Conservation (phyloP, 2,888 invertebrate genomes). For the Glyphotaelius pellucidus region DNA sequence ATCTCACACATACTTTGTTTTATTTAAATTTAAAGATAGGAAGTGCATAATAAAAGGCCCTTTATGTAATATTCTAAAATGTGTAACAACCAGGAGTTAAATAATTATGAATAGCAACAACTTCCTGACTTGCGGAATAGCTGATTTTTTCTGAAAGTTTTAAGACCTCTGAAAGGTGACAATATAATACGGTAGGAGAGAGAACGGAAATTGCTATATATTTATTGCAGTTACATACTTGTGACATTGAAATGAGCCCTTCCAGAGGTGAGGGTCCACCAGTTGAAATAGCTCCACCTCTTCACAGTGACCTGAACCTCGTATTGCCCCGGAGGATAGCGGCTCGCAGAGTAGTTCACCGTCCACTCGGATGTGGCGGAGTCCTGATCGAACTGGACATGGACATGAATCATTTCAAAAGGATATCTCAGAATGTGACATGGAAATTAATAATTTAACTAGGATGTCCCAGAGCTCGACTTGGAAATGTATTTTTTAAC, state of each 20-base stretch:
- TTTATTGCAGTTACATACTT: slow-evolving; percentile 70
- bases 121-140: background rate
- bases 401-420: background rate
- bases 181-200: background rate
- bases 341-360: slow-evolving; percentile 77
- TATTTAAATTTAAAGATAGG: too few species aligned
- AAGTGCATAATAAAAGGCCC: too few species aligned
- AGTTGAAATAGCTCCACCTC: slow-evolving; percentile 71
- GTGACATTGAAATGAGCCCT: slow-evolving; percentile 74
- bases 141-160: background rate
- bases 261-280: slow-evolving; percentile 72
- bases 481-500: too few species aligned
- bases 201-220: background rate
- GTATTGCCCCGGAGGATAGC: slow-evolving; percentile 80
- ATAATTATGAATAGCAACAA: background rate
- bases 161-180: background rate
- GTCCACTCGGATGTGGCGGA: slow-evolving; percentile 80
- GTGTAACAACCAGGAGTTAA: background rate
- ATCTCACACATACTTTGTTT: too few species aligned
- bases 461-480: too few species aligned
- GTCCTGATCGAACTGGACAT: slow-evolving; percentile 72
- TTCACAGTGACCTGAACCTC: slow-evolving; percentile 77
- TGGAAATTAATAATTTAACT: too few species aligned
- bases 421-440: too few species aligned
- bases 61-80: too few species aligned